phyloP scores from a whole-genome alignment of 2,888 invertebrate genomes.

The Proisotoma minuta region DNA sequence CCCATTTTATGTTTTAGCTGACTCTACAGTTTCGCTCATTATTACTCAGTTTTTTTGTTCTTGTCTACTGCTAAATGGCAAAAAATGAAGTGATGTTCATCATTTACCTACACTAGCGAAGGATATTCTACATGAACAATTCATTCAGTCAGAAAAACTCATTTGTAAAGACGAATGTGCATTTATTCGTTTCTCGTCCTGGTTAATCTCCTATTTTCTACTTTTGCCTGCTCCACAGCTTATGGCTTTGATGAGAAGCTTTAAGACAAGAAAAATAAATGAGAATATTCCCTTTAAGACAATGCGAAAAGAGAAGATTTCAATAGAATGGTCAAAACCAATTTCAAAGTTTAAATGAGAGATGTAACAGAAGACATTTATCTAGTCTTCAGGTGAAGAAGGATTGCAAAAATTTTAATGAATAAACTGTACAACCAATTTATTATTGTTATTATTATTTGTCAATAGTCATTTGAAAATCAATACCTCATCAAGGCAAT shows the following conservation, averaged over 20 bases:
- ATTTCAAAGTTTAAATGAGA: no score
- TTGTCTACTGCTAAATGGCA: constrained; percentile 9
- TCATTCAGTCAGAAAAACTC: constrained; percentile 14
- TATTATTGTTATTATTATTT: no score
- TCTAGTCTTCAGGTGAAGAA: no score
- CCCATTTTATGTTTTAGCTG: constrained; percentile 1
- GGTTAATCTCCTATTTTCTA: constrained; percentile 13
- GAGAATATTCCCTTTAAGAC: not conserved
- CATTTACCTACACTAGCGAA: not conserved
- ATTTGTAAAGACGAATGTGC: constrained; percentile 12
- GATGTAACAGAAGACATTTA: not conserved
- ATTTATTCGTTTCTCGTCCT: not conserved
- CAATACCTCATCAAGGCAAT: no score
- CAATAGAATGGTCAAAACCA: no score
- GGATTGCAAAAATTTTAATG: no score
- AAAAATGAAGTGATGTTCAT: constrained; percentile 13
- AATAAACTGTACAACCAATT: no score
- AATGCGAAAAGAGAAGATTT: no score
- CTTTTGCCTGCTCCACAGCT: not conserved
- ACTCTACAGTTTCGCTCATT: not conserved
- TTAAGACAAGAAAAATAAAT: not conserved
- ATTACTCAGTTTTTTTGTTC: constrained; percentile 4
- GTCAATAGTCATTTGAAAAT: no score
- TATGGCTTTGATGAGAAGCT: not conserved
- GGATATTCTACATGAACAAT: not conserved